Evolutionary conservation across 2,113 vertebrate species (phyloP), one percentile per base, ranked within the genome.

Genomic region (Hippocampus mohnikei): DNA sequence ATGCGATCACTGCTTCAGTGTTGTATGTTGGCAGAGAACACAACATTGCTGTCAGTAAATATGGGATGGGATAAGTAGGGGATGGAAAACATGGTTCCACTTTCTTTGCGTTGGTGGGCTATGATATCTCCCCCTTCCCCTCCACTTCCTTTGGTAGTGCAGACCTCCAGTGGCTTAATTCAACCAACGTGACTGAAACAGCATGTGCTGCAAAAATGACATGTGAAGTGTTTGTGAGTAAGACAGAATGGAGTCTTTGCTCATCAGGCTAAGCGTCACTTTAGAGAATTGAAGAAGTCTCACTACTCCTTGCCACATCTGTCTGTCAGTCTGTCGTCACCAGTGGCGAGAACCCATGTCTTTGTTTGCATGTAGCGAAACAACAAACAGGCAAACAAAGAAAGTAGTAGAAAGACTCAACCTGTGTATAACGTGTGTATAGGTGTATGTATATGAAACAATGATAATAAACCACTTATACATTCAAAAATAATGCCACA

Each of bases 21-120:
- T 65, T 74, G n/a, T 9, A 52, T 52, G 53, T 44, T 66, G 21
- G 41, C 61, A 40, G 58, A 72, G 50, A 48, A 73, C 25, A 46
- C 41, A 52, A 58, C n/a, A 72, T 27, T 33, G 12, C 63, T 48
- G 66, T 70, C 52, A 71, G 61, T 79, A 66, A 66, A 63, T 46
- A 52, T 41, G 66, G 61, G 37, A 16, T 48, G 55, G 65, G 41
- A 71, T 29, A 55, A 71, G 20, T 42, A 37, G 71, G 67, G 61
- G 67, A 53, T 50, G 64, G 59, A 70, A 71, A 81, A 81, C 37
- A 46, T 60, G 80, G 64, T 66, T 59, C 29, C 67, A 2, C 64
- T 78, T 80, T 21, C 61, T 61, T 74, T 23, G 72, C 0, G 67
- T 40, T 70, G 79, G 70, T 81, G 78, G 69, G 41, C 75, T 69